Conservation (phyloP, 2,113 vertebrate species). For the Apodemus speciosus region DNA sequence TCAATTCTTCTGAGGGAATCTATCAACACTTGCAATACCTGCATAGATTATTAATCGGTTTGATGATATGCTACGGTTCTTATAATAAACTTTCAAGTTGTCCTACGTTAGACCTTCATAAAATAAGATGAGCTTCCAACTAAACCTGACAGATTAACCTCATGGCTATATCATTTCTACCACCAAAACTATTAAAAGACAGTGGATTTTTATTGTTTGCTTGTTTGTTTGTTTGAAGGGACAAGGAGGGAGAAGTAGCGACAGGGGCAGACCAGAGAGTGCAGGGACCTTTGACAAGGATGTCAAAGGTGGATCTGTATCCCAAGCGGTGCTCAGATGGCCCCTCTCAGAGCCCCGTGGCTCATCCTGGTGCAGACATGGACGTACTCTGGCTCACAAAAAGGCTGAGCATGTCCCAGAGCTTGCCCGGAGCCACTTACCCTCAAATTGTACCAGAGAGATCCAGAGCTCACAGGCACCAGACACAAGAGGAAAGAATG, state of each 20-base stretch:
- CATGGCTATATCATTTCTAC: not conserved
- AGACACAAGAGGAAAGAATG: not conserved
- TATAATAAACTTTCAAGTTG: not conserved
- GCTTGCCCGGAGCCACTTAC: not conserved
- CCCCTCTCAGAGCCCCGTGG: not conserved
- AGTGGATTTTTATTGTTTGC: not conserved
- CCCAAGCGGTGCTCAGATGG: not conserved
- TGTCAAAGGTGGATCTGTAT: too few relatives aligned
- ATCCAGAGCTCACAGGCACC: not conserved
- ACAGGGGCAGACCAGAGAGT: not conserved
- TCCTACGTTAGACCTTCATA: not conserved
- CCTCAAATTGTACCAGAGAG: not conserved
- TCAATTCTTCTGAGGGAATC: not conserved
- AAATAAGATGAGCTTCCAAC: not conserved
- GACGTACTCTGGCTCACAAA: not conserved
- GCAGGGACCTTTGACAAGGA: not conserved
- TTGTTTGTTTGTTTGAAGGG: not conserved
- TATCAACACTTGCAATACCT: not conserved
- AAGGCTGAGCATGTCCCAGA: not conserved
- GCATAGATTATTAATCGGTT: not conserved
- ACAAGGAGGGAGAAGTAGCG: not conserved
- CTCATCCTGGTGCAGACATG: fast-evolving
- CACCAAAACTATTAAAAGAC: not conserved
- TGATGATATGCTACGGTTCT: not conserved
- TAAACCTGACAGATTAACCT: not conserved